Evolutionary conservation across 1,140 invertebrate genomes (phyloP).

Genomic region (Dreissena rostriformis): DNA sequence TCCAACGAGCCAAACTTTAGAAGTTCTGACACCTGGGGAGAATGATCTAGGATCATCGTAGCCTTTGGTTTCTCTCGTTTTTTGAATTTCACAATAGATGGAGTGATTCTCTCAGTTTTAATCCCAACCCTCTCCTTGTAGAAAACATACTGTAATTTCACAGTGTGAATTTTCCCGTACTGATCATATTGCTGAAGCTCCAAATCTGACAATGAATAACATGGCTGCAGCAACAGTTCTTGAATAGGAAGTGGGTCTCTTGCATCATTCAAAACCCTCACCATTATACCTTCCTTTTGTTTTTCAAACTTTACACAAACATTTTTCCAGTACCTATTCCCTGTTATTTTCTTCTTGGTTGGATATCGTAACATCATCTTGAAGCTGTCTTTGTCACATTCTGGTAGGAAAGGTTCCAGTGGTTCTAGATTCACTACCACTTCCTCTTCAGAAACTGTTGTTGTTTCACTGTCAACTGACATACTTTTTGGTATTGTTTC

Average conservation of each 20-base stretch:
- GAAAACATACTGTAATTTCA: conserved; percentile 99
- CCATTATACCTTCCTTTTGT: conserved; percentile 69
- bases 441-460: conserved; percentile 87
- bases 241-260: conserved; percentile 72
- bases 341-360: conserved; percentile 98
- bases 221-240: conserved; percentile 94
- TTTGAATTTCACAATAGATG: conserved; percentile 73
- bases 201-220: conserved; percentile 89
- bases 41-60: conserved; percentile 94
- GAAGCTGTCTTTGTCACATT: conserved; percentile 93
- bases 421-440: conserved; percentile 97
- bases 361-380: conserved; percentile 98
- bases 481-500: conserved; percentile 63
- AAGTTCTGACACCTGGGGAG: conserved; percentile 96
- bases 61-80: conserved; percentile 76
- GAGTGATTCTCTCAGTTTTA: conserved; percentile 93
- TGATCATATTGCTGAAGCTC: conserved; percentile 99
- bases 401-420: conserved; percentile 93
- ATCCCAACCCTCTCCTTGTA: conserved; percentile 99
- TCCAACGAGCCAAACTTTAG: conserved; percentile 96
- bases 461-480: conserved; percentile 84
- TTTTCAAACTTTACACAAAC: conserved; percentile 90
- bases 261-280: conserved; percentile 72
- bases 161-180: conserved; percentile 99
- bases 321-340: conserved; percentile 97